phyloP scores from a whole-genome alignment of 1,140 invertebrate species.

The Trichonephila clavipes region DNA sequence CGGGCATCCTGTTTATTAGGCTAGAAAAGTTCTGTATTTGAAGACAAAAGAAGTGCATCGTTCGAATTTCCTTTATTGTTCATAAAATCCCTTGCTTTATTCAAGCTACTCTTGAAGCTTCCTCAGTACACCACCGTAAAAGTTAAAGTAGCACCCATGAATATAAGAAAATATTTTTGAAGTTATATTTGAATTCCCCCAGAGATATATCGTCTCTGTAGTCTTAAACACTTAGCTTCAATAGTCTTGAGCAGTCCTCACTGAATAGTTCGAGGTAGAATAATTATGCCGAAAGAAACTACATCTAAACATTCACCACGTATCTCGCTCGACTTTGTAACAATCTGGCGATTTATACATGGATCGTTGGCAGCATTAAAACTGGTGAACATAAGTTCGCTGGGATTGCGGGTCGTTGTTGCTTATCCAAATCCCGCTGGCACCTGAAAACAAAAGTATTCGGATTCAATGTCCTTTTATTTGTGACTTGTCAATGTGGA shows the following conservation, averaged over 20 bases:
- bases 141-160: background rate
- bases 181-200: background rate
- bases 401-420: background rate
- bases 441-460: background rate
- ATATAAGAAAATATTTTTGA: slow-evolving; percentile 1
- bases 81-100: background rate
- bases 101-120: slow-evolving; percentile 10
- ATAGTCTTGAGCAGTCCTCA: slow-evolving; percentile 10
- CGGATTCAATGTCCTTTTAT: slow-evolving; percentile 26
- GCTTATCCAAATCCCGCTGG: background rate
- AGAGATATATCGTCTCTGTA: background rate
- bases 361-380: background rate
- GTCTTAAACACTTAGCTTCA: background rate
- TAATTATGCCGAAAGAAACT: background rate
- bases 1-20: background rate
- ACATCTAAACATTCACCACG: background rate
- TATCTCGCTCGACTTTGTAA: background rate
- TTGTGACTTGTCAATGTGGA: slow-evolving; percentile 56
- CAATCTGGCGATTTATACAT: background rate
- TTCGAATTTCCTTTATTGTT: background rate
- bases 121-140: background rate
- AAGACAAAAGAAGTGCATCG: background rate
- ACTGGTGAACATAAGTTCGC: background rate
- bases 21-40: background rate
- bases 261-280: slow-evolving; percentile 12